phyloP scores from a whole-genome alignment of 2,797 vertebrate species.

The Pangasius sanitwongsei region DNA sequence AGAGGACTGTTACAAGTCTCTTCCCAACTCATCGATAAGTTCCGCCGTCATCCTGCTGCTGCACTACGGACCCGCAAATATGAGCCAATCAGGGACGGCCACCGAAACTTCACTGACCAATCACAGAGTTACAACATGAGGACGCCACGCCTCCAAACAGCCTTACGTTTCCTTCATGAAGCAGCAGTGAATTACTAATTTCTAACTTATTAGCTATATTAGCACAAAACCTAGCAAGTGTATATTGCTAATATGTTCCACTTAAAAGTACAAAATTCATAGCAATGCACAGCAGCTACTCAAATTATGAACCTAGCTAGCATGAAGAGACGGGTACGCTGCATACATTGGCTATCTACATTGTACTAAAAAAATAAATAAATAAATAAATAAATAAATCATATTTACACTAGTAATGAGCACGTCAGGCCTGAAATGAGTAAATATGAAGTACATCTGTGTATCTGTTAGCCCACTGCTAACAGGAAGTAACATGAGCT shows the following conservation, averaged over 20 bases:
- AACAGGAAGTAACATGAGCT: neutral
- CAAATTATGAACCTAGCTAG: neutral
- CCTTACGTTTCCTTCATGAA: slow-evolving; percentile 48
- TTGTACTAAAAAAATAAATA: neutral
- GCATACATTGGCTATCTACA: neutral
- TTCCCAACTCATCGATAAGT: slow-evolving; percentile 4
- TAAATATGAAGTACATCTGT: neutral
- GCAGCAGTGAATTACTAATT: neutral
- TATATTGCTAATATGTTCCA: neutral
- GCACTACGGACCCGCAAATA: slow-evolving; percentile 47
- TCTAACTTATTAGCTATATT: neutral
- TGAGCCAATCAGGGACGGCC: slow-evolving; percentile 72
- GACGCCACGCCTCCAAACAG: slow-evolving; percentile 67
- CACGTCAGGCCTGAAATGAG: neutral
- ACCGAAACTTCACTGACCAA: slow-evolving; percentile 76
- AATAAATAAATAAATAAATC: too few relatives aligned
- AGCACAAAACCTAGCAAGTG: neutral
- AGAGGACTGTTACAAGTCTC: neutral
- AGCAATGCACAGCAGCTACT: neutral
- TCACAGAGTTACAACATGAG: slow-evolving; percentile 73
- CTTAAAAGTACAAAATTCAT: neutral
- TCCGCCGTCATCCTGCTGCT: slow-evolving; percentile 11
- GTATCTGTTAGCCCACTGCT: neutral
- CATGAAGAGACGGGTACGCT: neutral
- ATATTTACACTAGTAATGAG: neutral